phyloP scores from a whole-genome alignment of 2,113 vertebrate genomes.

The Cisticola juncidis region DNA sequence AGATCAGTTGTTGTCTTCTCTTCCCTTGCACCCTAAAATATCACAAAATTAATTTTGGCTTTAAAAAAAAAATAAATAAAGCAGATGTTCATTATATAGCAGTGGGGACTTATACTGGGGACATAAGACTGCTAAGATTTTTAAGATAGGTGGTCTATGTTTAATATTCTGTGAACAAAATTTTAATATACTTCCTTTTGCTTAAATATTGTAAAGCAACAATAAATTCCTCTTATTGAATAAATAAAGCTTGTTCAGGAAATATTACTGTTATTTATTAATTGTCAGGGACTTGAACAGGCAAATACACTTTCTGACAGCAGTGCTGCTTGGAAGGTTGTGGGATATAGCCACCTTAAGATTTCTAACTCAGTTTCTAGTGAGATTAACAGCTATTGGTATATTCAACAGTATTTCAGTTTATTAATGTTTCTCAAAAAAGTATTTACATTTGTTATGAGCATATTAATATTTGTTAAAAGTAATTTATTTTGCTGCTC shows the following conservation, averaged over 20 bases:
- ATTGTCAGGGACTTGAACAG: background rate
- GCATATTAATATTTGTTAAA: background rate
- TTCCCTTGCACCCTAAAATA: fast-evolving
- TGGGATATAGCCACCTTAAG: fast-evolving
- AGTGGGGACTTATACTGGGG: background rate
- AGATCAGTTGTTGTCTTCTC: background rate
- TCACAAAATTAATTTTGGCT: background rate
- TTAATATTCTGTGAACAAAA: background rate
- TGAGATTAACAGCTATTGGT: background rate
- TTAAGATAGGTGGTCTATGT: background rate
- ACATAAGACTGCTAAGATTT: background rate
- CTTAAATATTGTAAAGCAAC: background rate
- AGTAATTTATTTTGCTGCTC: background rate
- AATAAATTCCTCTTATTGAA: background rate
- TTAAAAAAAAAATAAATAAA: background rate
- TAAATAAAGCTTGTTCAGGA: background rate
- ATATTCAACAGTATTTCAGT: background rate
- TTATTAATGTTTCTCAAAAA: background rate
- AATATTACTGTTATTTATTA: background rate
- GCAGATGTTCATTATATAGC: background rate
- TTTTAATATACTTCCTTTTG: background rate
- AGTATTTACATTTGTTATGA: background rate
- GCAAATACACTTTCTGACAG: background rate
- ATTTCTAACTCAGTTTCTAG: background rate
- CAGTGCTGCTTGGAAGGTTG: background rate